A percentile compares a stretch with the other conserved stretches of the same genome.
These are phyloP conservation scores for Pachliopta kotzebuea DNA, from an alignment of 2,888 invertebrate genomes.

Conservation along the genomic window DNA sequence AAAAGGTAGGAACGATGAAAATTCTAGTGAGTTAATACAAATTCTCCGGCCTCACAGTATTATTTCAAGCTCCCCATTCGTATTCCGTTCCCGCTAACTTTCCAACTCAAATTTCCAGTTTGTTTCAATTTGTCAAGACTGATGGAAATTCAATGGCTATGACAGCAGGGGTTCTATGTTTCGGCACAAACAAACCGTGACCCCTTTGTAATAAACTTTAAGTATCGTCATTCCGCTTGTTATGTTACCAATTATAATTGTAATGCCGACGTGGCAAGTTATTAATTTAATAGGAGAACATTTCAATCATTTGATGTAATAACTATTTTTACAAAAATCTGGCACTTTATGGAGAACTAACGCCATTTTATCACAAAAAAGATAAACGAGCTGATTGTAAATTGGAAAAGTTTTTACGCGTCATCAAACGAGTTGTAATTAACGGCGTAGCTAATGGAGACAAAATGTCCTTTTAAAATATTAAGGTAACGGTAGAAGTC, in stretches of 20 bases:
- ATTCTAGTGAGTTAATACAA: slow-evolving; percentile 68
- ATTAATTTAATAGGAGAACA: background rate
- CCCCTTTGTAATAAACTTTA: slow-evolving; percentile 46
- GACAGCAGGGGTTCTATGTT: slow-evolving; percentile 49
- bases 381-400: no score
- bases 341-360: no score
- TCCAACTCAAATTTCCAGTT: slow-evolving; percentile 64
- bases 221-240: slow-evolving; percentile 38
- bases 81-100: slow-evolving; percentile 57
- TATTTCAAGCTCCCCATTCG: slow-evolving; percentile 60
- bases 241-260: slow-evolving; percentile 34
- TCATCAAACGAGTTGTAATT: no score
- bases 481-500: slow-evolving; percentile 45
- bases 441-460: slow-evolving; percentile 34
- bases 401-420: no score
- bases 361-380: no score
- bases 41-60: slow-evolving; percentile 56
- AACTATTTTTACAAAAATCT: no score
- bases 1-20: slow-evolving; percentile 45
- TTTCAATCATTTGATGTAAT: background rate
- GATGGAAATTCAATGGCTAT: slow-evolving; percentile 63
- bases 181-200: slow-evolving; percentile 54
- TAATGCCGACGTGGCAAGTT: slow-evolving; percentile 18
- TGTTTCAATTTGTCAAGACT: slow-evolving; percentile 71
- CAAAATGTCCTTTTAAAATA: slow-evolving; percentile 60